Percentiles rank a stretch among this genome's conserved stretches.
Evolutionary conservation across 2,888 invertebrate species (phyloP).

Genomic region (Operophtera brumata): DNA sequence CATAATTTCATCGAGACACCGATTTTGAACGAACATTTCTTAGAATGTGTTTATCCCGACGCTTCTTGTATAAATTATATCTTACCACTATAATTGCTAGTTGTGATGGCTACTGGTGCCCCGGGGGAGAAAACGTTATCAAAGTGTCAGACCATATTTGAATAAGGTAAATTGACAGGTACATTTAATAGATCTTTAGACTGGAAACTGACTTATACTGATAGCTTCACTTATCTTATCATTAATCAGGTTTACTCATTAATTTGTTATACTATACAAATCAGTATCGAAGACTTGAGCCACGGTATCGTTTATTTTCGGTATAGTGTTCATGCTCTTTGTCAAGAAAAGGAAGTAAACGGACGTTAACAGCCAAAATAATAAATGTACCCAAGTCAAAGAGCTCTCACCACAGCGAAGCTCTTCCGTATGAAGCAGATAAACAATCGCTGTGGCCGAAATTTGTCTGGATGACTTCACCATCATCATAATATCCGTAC

Average conservation of each 20-base stretch:
- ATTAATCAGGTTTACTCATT: constrained; percentile 13
- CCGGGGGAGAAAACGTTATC: constrained; percentile 27
- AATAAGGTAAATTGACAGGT: constrained; percentile 38
- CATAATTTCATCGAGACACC: constrained; percentile 2
- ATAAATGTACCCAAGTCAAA: too few species aligned
- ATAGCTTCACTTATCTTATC: constrained; percentile 14
- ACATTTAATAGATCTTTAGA: constrained; percentile 26
- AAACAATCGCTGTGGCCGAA: too few species aligned
- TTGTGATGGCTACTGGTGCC: constrained; percentile 29
- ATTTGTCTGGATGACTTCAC: too few species aligned
- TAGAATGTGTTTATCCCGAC: constrained; percentile 20
- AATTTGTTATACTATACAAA: too few species aligned
- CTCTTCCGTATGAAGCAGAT: too few species aligned
- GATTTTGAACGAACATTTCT: background rate
- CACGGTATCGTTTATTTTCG: too few species aligned
- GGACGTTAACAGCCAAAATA: too few species aligned
- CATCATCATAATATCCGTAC: too few species aligned
- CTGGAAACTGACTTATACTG: constrained; percentile 16
- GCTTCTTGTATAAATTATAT: constrained; percentile 29
- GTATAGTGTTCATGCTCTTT: too few species aligned
- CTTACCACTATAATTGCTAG: constrained; percentile 33
- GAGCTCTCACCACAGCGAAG: too few species aligned
- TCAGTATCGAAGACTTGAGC: too few species aligned
- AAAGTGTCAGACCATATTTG: constrained; percentile 32
- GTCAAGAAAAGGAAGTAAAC: too few species aligned